Conservation (phyloP, 2,797 vertebrate species). For the Xiphophorus birchmanni region DNA sequence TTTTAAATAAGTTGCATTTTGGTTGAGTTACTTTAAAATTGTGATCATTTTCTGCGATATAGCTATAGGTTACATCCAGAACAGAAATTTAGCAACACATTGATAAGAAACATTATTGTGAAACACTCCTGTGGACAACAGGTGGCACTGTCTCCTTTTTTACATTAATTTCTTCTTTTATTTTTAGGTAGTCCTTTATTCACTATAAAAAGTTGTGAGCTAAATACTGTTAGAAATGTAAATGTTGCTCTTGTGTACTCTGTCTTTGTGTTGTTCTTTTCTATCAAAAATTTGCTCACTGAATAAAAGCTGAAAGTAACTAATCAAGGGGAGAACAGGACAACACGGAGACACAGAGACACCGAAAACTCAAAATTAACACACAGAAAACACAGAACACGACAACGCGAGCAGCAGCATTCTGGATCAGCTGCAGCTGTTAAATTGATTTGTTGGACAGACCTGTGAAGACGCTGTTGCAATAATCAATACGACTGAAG, state of each 20-base stretch:
- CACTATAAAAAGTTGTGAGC: background rate
- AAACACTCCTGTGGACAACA: constrained; percentile 31
- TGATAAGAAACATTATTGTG: constrained; percentile 28
- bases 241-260: background rate
- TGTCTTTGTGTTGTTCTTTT: background rate
- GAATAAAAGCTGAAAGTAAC: background rate
- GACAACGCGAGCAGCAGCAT: no score
- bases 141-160: constrained; percentile 53
- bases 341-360: no score
- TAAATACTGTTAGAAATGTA: background rate
- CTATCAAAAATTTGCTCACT: no score
- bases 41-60: background rate
- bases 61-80: background rate
- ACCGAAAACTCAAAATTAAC: no score
- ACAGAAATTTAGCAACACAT: no score
- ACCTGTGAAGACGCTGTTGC: no score
- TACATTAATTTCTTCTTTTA: background rate
- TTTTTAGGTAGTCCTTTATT: background rate
- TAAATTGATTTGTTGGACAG: no score
- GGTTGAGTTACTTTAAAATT: background rate
- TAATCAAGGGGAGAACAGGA: no score
- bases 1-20: background rate
- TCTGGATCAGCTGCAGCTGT: no score
- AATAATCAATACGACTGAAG: no score
- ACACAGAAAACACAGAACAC: no score